Evolutionary conservation across 2,888 invertebrate genomes (phyloP).

Genomic region (Heliconius aoede): DNA sequence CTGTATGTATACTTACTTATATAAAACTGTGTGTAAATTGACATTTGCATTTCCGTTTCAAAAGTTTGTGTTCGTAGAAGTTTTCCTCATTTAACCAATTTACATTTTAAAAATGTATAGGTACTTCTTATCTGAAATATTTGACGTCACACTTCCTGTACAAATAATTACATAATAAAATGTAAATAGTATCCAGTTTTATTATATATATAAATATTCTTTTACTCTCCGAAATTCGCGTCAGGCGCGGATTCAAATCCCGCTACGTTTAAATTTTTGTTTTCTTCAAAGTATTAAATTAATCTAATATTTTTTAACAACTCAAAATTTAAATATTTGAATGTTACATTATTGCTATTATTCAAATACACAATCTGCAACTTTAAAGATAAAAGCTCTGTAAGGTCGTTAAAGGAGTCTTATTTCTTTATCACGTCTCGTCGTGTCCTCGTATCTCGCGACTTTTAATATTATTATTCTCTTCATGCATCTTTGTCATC

Average conservation of each 20-base stretch:
- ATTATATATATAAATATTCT: no score
- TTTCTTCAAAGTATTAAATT: no score
- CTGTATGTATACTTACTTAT: background rate
- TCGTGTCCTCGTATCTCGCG: background rate
- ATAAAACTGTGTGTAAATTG: conserved; percentile 12
- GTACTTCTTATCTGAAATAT: background rate
- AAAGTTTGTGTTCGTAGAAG: conserved; percentile 3
- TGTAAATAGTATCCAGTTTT: background rate
- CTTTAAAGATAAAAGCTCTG: background rate
- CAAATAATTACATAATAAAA: background rate
- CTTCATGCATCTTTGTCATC: conserved; percentile 6
- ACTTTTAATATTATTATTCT: conserved; percentile 19
- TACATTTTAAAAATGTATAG: conserved; percentile 14
- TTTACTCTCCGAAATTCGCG: no score
- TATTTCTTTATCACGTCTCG: background rate
- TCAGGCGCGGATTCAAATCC: no score
- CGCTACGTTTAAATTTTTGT: no score
- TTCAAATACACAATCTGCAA: background rate
- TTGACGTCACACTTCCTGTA: background rate
- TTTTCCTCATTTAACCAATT: conserved; percentile 24
- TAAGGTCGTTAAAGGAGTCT: background rate
- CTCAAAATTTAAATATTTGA: no score
- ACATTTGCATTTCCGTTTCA: conserved; percentile 28
- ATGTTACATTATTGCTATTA: background rate
- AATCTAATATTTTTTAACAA: no score